Percentiles rank a stretch among this genome's conserved stretches.
phyloP scores from a whole-genome alignment of 2,113 vertebrate species.

The Megaceryle maxima region DNA sequence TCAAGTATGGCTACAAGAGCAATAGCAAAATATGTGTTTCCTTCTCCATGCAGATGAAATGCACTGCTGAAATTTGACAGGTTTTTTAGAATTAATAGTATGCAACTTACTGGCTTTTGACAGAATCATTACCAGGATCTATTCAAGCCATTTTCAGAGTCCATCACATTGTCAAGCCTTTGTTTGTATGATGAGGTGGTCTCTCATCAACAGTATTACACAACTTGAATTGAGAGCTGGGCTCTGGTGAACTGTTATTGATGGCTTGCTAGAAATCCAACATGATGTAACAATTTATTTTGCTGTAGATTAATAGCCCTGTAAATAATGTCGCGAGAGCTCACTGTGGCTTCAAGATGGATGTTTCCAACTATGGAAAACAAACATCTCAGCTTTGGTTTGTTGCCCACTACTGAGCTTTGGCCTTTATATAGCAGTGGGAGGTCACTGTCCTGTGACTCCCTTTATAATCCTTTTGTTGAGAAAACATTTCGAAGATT shows the following conservation, averaged over 20 bases:
- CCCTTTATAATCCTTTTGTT: background rate
- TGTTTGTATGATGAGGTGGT: background rate
- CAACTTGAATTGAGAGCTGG: background rate
- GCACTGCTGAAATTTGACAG: background rate
- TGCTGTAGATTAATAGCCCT: background rate
- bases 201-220: background rate
- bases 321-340: background rate
- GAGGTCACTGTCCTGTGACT: background rate
- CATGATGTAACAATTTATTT: background rate
- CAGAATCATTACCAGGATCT: background rate
- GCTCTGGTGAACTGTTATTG: background rate
- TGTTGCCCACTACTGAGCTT: background rate
- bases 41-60: background rate
- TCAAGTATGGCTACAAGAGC: background rate
- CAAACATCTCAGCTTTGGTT: background rate
- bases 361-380: background rate
- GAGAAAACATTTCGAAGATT: background rate
- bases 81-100: background rate
- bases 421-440: background rate
- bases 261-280: background rate
- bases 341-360: background rate
- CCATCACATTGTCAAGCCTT: background rate
- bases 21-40: background rate
- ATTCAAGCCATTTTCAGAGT: background rate
- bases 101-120: background rate